A percentile compares a stretch with the other conserved stretches of the same genome.
Conservation (phyloP, 2,113 vertebrate species). For the Heterocephalus glaber region DNA sequence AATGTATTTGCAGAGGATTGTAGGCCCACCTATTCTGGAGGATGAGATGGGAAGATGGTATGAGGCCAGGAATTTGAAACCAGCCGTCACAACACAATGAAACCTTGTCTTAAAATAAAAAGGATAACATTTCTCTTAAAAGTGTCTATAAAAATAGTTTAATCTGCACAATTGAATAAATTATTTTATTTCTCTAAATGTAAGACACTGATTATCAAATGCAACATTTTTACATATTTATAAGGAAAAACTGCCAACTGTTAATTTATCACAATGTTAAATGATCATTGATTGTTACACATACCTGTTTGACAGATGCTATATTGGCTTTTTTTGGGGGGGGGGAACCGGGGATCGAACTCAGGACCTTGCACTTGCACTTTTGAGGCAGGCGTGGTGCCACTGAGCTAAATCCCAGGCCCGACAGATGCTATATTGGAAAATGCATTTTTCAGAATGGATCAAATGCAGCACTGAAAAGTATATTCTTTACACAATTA, state of each 20-base stretch:
- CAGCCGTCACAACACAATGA: background rate
- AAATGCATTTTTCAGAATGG: background rate
- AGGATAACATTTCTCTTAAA: slow-evolving; percentile 56
- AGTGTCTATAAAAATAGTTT: slow-evolving; percentile 28
- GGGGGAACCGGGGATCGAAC: too few relatives aligned
- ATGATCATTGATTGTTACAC: background rate
- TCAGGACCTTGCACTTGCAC: too few relatives aligned
- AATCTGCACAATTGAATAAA: background rate
- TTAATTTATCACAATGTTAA: background rate
- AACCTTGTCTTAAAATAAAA: background rate
- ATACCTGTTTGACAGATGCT: background rate
- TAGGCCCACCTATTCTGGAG: background rate
- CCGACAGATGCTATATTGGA: background rate
- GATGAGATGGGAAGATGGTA: background rate
- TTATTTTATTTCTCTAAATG: slow-evolving; percentile 1
- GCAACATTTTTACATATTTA: background rate
- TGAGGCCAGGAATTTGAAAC: background rate
- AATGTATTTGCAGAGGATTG: background rate
- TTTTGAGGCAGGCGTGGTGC: too few relatives aligned
- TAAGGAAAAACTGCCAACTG: background rate
- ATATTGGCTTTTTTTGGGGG: too few relatives aligned
- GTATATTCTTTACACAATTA: background rate
- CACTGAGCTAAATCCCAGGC: too few relatives aligned
- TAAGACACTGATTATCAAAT: background rate
- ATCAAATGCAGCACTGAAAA: background rate